Evolutionary conservation across 1,140 invertebrate genomes (phyloP), one percentile per base, ranked within the genome.

Genomic region (Protaetia brevitarsis): DNA sequence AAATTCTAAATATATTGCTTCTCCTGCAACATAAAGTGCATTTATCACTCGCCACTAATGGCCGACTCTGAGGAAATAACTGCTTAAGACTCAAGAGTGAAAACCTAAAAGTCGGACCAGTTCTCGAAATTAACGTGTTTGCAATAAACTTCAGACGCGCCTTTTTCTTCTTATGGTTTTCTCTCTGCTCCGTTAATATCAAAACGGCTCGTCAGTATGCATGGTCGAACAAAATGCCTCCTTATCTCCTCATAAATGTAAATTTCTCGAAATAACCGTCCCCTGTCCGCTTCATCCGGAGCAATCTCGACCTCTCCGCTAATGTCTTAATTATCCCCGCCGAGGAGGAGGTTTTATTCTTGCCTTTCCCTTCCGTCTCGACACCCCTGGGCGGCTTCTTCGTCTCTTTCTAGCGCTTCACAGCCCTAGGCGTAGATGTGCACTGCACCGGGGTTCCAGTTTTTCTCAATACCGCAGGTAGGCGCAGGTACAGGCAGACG

Each of bases 191-290:
- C n/a, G n/a, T n/a, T 34, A 34, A 34, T 8, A n/a, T 34, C 31
- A 34, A 34, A 8, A 11, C 8, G 31, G 5, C 31, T 8, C 2
- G 31, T n/a, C 8, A 5, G 13, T 2, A n/a, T 34, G 5, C 13
- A 34, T n/a, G 31, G 31, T 34, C 13, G 8, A 34, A 34, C 8
- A 34, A 1, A 34, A n/a, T 34, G 8, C 13, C 19, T 51, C 19
- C 41, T 51, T 51, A 51, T 51, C 41, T 51, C 26, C 41, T 51
- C 41, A 51, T 51, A 51, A 51, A 51, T 51, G 41, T 51, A 51
- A 51, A 51, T 51, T 51, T 51, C 41, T 51, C 19, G 41, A 51
- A 51, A 51, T 51, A 51, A 23, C 41, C 41, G 16, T 51, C 41
- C 16, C 19, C 3, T 51, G 19, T 21, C 41, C 19, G 26, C 41